Percentiles rank a stretch among this genome's conserved stretches.
phyloP scores from a whole-genome alignment of 2,113 vertebrate species.

The Sapajus apella region DNA sequence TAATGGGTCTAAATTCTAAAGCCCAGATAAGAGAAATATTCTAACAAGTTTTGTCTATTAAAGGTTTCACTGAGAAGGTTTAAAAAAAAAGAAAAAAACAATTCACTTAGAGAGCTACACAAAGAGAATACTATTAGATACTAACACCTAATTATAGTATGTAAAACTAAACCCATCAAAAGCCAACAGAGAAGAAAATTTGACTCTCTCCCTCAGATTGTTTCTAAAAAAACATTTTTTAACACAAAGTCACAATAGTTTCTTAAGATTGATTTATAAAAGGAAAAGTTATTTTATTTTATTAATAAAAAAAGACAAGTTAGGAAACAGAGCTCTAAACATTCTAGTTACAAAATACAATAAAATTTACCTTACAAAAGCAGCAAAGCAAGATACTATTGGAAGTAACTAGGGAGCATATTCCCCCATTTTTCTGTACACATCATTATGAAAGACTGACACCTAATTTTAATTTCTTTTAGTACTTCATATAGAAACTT shows the following conservation, averaged over 20 bases:
- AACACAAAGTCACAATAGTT: neutral
- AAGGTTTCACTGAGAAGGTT: slow-evolving; percentile 10
- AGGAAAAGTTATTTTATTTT: slow-evolving; percentile 8
- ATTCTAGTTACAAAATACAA: slow-evolving; percentile 5
- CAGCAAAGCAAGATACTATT: neutral
- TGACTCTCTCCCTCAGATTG: neutral
- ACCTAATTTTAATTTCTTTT: neutral
- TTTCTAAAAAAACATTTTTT: neutral
- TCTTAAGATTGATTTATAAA: neutral
- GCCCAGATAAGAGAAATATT: slow-evolving; percentile 53
- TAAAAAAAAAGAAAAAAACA: neutral
- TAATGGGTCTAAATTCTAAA: slow-evolving; percentile 22
- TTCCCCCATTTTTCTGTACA: neutral
- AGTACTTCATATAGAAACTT: neutral
- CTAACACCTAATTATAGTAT: slow-evolving; percentile 39
- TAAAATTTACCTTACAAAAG: neutral
- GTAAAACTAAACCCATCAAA: slow-evolving; percentile 26
- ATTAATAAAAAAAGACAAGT: neutral
- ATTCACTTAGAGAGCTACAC: slow-evolving; percentile 34
- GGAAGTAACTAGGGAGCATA: neutral
- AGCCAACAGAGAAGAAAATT: neutral
- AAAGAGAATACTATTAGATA: slow-evolving; percentile 22
- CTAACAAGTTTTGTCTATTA: slow-evolving; percentile 38
- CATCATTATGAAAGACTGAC: neutral
- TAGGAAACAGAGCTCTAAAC: neutral